phyloP scores from a whole-genome alignment of 2,888 invertebrate genomes.

The Scotopteryx bipunctaria region DNA sequence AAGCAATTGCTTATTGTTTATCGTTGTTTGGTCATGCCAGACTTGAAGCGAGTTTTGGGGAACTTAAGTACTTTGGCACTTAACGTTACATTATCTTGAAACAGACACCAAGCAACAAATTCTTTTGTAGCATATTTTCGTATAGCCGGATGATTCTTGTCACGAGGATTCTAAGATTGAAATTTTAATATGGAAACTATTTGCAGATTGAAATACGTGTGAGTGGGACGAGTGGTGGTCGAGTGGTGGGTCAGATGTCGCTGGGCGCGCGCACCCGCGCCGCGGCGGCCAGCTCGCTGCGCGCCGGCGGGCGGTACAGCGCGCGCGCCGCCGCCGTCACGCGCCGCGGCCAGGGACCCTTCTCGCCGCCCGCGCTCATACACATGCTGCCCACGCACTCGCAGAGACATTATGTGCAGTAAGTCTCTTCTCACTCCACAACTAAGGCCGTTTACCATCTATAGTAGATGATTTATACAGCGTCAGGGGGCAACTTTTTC shows the following conservation, averaged over 20 bases:
- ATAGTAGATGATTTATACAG: too few species aligned
- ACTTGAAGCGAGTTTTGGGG: background rate
- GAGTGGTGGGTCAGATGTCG: constrained; percentile 90
- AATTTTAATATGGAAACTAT: too few species aligned
- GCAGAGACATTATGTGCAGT: constrained; percentile 77
- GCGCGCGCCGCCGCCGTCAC: constrained; percentile 96
- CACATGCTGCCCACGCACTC: constrained; percentile 86
- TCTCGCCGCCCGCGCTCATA: constrained; percentile 89
- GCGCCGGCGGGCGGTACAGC: constrained; percentile 92
- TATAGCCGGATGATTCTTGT: too few species aligned
- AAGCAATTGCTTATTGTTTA: constrained; percentile 32
- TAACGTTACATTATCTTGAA: too few species aligned
- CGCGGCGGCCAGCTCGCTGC: constrained; percentile 94
- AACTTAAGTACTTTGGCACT: background rate
- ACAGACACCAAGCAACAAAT: too few species aligned
- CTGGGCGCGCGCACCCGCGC: constrained; percentile 95
- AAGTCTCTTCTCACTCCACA: too few species aligned
- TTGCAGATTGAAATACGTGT: constrained; percentile 73
- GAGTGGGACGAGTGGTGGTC: constrained; percentile 63
- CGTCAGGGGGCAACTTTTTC: too few species aligned
- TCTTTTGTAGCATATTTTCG: too few species aligned
- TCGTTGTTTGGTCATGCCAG: background rate
- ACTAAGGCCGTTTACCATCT: too few species aligned
- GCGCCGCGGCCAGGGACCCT: constrained; percentile 93
- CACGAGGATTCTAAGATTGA: too few species aligned